Base-by-base conservation (phyloP, 2,113 vertebrate species). In the Spheniscus mendiculus region DNA sequence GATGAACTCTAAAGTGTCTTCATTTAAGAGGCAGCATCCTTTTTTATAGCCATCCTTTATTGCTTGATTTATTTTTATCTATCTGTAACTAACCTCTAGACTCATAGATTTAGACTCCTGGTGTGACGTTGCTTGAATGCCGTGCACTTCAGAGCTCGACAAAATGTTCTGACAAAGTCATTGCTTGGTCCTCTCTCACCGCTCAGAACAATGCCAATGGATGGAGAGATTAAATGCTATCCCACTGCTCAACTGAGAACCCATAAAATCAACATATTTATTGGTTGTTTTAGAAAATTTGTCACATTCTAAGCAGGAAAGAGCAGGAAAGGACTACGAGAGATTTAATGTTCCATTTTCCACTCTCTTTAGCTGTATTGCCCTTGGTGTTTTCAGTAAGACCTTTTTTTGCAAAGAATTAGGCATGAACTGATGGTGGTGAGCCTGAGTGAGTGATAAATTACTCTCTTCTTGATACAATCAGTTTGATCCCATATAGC, bases 51-150 rank as follows among this genome's bases (percentile, higher is more conserved):
- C 62, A 76, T 66, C 87, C 82, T 97, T 95, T 95, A 96, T 88
- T 94, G 81, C 78, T 96, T 96, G 96, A 96, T 96, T 96, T 96
- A 95, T 95, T 80, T 89, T 89, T 17, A 83, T 94, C 78, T 93
- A 88, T 80, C 91, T 93, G 62, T 96, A 96, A 88, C 91, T 94
- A 91, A 95, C 91, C 93, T 88, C 82, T 63, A 83, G 63, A 90
- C 82, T 96, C 91, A 73, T 32, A 93, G 94, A 96, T 95, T 96
- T 77, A 93, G 95, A 91, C 74, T 94, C 89, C 71, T 95, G 78
- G 62, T 66, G 89, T 87, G 89, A 83, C 44, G 89, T 47, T 95
- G 78, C 67, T 74, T 86, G 96, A 95, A 90, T 71, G 55, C 74
- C 5, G 13, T 9, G 42, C 25, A 63, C 58, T 45, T 85, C 69